Conservation (phyloP, 2,113 vertebrate species). For the Typhlomys cinereus region DNA sequence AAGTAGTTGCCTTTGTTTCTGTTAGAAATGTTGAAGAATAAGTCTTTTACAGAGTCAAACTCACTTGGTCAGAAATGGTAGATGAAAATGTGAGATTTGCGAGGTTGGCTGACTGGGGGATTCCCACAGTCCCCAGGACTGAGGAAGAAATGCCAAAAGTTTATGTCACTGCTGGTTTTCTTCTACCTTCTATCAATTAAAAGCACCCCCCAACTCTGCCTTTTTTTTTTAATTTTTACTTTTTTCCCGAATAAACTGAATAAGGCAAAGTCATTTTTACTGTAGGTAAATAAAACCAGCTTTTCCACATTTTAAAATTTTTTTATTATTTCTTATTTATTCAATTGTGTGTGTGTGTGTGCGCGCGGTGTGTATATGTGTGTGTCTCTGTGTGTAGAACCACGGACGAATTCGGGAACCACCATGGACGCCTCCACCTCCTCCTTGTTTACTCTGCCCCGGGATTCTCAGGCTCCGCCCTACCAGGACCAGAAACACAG, state of each 20-base stretch:
- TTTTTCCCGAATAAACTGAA: not conserved
- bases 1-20: not conserved
- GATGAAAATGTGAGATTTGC: not conserved
- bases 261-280: not conserved
- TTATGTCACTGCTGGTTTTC: conserved; percentile 37
- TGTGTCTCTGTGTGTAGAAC: no score
- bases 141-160: not conserved
- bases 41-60: not conserved
- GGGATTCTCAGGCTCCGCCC: no score
- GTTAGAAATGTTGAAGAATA: not conserved
- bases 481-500: no score
- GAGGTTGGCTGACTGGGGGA: not conserved
- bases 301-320: not conserved
- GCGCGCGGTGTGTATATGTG: no score
- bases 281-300: not conserved
- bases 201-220: not conserved
- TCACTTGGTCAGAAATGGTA: not conserved
- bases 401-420: no score
- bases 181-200: conserved; percentile 21
- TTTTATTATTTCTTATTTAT: no score
- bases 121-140: not conserved
- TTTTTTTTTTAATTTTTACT: not conserved
- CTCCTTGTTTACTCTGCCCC: no score
- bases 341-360: no score
- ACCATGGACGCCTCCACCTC: no score